Base-by-base conservation (phyloP, 2,888 invertebrate genomes). In the Polydrusus cervinus region DNA sequence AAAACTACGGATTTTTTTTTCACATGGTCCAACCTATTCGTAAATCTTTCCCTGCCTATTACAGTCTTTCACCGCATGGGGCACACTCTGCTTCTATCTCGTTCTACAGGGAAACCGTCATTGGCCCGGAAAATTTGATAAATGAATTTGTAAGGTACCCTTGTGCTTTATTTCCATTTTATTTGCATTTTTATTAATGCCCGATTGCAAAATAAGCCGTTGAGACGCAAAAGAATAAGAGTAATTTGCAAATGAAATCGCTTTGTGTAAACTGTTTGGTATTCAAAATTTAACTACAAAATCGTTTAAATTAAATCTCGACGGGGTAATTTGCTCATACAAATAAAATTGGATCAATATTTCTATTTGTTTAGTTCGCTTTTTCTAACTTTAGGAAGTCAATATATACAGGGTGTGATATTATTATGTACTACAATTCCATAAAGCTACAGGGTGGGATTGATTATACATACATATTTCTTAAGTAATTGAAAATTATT, bases 161-260 rank as follows among this genome's bases (percentile, higher is more conserved):
- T 34, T 13, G 20, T 51, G 18, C 9, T 30, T 51, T 51, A 65
- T 65, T 49, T 49, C 30, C 65, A 49, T 65, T 65, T 45, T 65
- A 66, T 66, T 66, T 66, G 51, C 65, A 66, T 66, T 65, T 65
- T 49, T 66, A 66, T 66, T 66, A 51, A 66, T 51, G 65, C 34
- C 34, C 51, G 45, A 62, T 62, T 40, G 45, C 45, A 45, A 47
- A 38, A 62, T 45, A 14, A 43, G 25, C 62, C 43, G 34, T 60
- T 34, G 14, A 57, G 9, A 14, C 8, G 40, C 38, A 11, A 60
- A 60, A 60, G 57, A 60, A 60, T 60, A 16, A 60, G 14, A 38
- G 57, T 60, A 60, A 60, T 60, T 60, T 60, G 38, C 38, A 60
- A 60, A 60, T 60, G 16, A 60, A 60, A 60, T 60, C 11, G 57